Conservation (phyloP, 2,888 invertebrate genomes). For the Drosophila diplacantha region DNA sequence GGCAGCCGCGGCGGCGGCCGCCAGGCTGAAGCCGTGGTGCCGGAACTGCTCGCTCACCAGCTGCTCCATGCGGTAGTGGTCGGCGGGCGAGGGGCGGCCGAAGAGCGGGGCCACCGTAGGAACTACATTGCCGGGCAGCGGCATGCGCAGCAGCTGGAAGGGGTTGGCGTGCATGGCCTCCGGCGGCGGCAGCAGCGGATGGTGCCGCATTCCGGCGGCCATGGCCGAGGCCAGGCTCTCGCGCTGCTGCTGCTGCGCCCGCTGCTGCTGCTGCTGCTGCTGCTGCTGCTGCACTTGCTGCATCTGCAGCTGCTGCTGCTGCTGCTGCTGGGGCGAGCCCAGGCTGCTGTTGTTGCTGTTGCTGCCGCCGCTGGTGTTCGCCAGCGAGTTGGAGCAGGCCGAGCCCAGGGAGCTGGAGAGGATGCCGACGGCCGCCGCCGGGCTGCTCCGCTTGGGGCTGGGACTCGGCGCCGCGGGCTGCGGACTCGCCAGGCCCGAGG, state of each 20-base stretch:
- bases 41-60: slow-evolving; percentile 89
- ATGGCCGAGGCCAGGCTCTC: slow-evolving; percentile 78
- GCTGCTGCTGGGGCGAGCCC: slow-evolving; percentile 42
- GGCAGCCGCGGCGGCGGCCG: slow-evolving; percentile 84
- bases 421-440: slow-evolving; percentile 11
- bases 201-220: slow-evolving; percentile 80
- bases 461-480: slow-evolving; percentile 19
- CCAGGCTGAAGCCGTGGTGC: slow-evolving; percentile 86
- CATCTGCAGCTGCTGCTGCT: slow-evolving; percentile 79
- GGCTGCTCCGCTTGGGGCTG: slow-evolving; percentile 30
- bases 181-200: slow-evolving; percentile 84
- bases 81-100: slow-evolving; percentile 87
- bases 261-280: slow-evolving; percentile 72
- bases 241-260: slow-evolving; percentile 73
- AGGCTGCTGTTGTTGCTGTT: slow-evolving; percentile 8
- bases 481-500: slow-evolving; percentile 29
- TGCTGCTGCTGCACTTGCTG: slow-evolving; percentile 57
- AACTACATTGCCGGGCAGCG: slow-evolving; percentile 85
- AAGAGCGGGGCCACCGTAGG: slow-evolving; percentile 85
- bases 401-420: slow-evolving; percentile 31
- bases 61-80: slow-evolving; percentile 91
- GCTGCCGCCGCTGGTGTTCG: slow-evolving; percentile 20
- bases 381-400: slow-evolving; percentile 30
- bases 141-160: slow-evolving; percentile 87
- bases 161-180: slow-evolving; percentile 86